These are phyloP conservation scores for Henricia sp. DNA, from an alignment of 53 echinoderm and acorn worm species.

Conservation along the genomic window DNA sequence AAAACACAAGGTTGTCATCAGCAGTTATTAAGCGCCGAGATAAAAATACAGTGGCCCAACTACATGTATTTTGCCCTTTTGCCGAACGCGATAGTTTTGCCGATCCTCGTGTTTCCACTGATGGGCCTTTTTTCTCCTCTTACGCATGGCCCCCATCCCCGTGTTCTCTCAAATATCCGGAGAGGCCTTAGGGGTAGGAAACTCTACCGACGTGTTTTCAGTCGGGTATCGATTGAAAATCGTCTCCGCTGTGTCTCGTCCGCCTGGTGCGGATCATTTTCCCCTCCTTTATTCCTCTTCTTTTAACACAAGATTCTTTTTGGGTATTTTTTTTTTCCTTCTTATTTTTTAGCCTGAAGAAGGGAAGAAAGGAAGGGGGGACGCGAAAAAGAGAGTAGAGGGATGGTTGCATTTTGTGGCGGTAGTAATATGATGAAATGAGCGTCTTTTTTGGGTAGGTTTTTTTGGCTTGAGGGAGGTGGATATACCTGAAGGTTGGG, in stretches of 20 bases:
- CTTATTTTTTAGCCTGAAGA: not conserved
- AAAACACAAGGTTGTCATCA: too few species aligned
- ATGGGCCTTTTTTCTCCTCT: slow-evolving; percentile 38
- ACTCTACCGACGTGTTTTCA: not conserved
- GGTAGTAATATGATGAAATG: too few species aligned
- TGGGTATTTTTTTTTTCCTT: not conserved
- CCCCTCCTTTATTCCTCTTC: not conserved
- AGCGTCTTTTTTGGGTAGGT: too few species aligned
- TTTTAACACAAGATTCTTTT: not conserved
- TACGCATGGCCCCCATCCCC: not conserved
- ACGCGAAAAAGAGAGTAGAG: too few species aligned
- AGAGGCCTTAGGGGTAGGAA: slow-evolving; percentile 36
- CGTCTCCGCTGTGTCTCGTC: slow-evolving; percentile 53
- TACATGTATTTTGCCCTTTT: not conserved
- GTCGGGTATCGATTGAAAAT: slow-evolving; percentile 27
- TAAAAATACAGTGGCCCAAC: too few species aligned
- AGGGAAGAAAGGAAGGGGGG: not conserved
- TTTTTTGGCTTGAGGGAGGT: too few species aligned
- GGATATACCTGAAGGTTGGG: too few species aligned
- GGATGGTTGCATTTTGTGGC: too few species aligned
- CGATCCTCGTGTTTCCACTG: not conserved
- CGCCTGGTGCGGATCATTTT: slow-evolving; percentile 37
- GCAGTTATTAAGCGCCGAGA: too few species aligned
- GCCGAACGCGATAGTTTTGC: slow-evolving; percentile 9
- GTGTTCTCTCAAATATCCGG: slow-evolving; percentile 24